Percentiles rank a stretch among this genome's conserved stretches.
phyloP scores from a whole-genome alignment of 2,113 vertebrate genomes.

The Cichladusa arquata region DNA sequence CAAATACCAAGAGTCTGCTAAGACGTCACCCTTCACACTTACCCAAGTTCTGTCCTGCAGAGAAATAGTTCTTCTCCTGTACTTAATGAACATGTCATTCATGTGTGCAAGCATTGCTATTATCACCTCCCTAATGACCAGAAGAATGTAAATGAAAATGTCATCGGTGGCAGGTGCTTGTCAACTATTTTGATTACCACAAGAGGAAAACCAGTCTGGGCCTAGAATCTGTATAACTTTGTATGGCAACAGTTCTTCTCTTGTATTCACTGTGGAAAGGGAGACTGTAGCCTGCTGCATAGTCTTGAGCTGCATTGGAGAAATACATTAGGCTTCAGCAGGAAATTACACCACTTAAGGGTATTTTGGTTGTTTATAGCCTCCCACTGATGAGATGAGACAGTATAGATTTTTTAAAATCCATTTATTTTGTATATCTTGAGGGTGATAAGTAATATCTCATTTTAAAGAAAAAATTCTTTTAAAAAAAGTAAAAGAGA shows the following conservation, averaged over 20 bases:
- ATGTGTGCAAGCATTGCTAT: neutral
- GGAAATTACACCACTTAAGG: neutral
- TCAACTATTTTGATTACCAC: neutral
- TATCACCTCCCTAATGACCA: neutral
- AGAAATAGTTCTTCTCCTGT: neutral
- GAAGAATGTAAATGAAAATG: neutral
- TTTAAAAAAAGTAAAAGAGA: neutral
- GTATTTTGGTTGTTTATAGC: neutral
- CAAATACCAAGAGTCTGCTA: neutral
- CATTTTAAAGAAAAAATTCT: neutral
- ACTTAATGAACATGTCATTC: neutral
- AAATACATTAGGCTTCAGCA: neutral
- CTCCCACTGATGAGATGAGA: neutral
- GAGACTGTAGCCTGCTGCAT: neutral
- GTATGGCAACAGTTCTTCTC: neutral
- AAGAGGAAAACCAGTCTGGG: neutral
- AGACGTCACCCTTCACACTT: neutral
- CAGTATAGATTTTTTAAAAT: neutral
- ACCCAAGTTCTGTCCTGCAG: neutral
- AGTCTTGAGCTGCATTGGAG: neutral
- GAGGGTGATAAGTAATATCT: neutral
- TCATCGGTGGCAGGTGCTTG: neutral
- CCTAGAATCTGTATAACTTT: neutral
- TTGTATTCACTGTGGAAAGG: neutral
- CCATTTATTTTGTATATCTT: neutral